A percentile compares a stretch with the other conserved stretches of the same genome.
These are phyloP conservation scores for Octodon degus DNA, from an alignment of 2,113 vertebrate genomes.

Conservation along the genomic window DNA sequence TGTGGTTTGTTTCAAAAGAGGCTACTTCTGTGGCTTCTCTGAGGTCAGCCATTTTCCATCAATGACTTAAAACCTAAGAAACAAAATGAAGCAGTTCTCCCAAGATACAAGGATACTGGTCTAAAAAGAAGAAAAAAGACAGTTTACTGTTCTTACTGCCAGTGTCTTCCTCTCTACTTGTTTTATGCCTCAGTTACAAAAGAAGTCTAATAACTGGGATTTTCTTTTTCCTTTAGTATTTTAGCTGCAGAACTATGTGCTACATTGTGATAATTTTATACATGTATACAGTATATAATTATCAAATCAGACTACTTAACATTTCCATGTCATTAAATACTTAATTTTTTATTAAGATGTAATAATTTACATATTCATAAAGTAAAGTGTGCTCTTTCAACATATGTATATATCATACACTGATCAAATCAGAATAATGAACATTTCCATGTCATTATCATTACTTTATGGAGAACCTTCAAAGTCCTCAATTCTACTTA, in stretches of 20 bases:
- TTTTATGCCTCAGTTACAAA: not conserved
- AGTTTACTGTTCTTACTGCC: not conserved
- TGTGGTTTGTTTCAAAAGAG: not conserved
- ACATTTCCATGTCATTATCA: not conserved
- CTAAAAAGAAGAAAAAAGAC: not conserved
- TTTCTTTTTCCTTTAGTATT: not conserved
- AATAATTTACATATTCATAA: not conserved
- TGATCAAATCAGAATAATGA: not conserved
- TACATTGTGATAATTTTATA: not conserved
- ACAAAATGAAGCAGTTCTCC: not conserved
- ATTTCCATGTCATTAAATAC: not conserved
- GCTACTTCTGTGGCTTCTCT: too few relatives aligned
- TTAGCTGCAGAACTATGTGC: not conserved
- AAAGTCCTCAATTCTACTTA: not conserved
- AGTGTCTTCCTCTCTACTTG: not conserved
- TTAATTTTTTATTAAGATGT: not conserved
- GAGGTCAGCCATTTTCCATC: too few relatives aligned
- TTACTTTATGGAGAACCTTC: not conserved
- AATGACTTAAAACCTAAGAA: too few relatives aligned
- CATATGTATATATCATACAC: not conserved
- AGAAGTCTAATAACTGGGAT: not conserved
- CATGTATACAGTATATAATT: not conserved
- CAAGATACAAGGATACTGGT: not conserved
- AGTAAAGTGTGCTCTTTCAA: not conserved
- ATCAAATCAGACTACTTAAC: not conserved